Evolutionary conservation across 2,113 vertebrate genomes (phyloP), one percentile per base, ranked within the genome.

Genomic region (Entelurus aequoreus): DNA sequence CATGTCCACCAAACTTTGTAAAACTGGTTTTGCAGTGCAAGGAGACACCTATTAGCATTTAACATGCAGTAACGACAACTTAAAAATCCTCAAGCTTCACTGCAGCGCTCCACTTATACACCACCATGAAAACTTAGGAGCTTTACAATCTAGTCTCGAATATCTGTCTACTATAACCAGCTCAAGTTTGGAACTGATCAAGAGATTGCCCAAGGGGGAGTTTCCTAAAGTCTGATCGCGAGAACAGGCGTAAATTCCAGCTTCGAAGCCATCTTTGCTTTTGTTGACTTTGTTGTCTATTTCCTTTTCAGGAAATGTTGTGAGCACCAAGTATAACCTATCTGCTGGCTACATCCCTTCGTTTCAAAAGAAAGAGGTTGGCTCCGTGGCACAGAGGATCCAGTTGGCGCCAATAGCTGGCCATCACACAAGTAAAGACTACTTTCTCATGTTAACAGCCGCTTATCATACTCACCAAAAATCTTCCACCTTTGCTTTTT

Each of bases 331-430:
- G 78, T 94, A 93, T 77, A 94, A 87, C 79, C 86, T 92, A 7
- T 76, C 90, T 14, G 84, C 88, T 19, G 89, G 86, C 74, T 94
- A 93, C 50, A 81, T 89, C 44, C 89, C 95, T 49, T 94, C 95
- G 15, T 93, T 97, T 84, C 92, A 94, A 73, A 98, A 98, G 89
- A 97, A 95, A 83, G 94, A 98, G 81, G 92, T 93, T 72, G 94
- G 93, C 56, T 94, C 96, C 21, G 89, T 94, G 62, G 95, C 94
- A 63, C 97, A 98, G 72, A 91, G 94, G 78, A 92, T 96, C 83
- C 96, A 98, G 52, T 89, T 96, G 0, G 93, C 93, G 14, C 91
- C 94, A 47, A 73, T 95, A 36, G 90, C 84, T 53, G 78, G 89
- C 6, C 77, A 90, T 37, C 72, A 91, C 56, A 69, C 92, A 51